Base-by-base conservation (phyloP, 2,113 vertebrate species). In the Buteo buteo region DNA sequence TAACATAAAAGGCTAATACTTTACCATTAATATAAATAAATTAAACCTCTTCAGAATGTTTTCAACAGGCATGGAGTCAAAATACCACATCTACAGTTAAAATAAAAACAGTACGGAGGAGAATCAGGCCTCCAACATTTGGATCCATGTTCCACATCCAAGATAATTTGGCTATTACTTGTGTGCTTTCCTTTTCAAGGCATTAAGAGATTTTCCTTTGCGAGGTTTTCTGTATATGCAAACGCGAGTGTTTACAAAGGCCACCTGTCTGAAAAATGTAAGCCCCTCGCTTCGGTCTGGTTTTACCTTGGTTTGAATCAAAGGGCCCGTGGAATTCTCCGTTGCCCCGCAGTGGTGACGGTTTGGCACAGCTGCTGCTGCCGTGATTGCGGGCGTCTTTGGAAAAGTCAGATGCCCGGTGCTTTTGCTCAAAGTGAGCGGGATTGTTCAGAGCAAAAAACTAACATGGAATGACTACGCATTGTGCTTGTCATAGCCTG, bases 271-370 rank as follows among this genome's bases (percentile, higher is more conserved):
- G 54, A 90, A 89, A 96, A 91, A 95, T 85, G 34, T 65, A n/a
- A 86, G 77, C 67, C 38, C 74, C 58, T 52, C 19, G 16, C 57
- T 96, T 90, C 17, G 4, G 66, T 32, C 76, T 72, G 80, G n/a
- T 91, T 93, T 97, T 93, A 97, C 96, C 93, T 97, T 96, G 72
- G 47, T 61, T 87, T 58, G 82, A 94, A 95, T 92, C 90, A 82
- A 96, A 97, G 87, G 36, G 58, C 44, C 42, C 0, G 6, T 69
- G 94, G 85, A 95, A 96, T 91, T 88, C 74, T 93, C 59, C 80
- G 8, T 14, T 49, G 81, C 44, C 74, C 82, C 21, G 19, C 59
- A 65, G 28, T 12, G 58, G 64, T 96, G 96, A 97, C 16, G 57
- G 73, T 59, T 88, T 69, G 79, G 36, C 87, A 88, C 94, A 94